These are phyloP conservation scores for Yponomeuta evonymella DNA, from an alignment of 2,888 invertebrate species.

Conservation along the genomic window DNA sequence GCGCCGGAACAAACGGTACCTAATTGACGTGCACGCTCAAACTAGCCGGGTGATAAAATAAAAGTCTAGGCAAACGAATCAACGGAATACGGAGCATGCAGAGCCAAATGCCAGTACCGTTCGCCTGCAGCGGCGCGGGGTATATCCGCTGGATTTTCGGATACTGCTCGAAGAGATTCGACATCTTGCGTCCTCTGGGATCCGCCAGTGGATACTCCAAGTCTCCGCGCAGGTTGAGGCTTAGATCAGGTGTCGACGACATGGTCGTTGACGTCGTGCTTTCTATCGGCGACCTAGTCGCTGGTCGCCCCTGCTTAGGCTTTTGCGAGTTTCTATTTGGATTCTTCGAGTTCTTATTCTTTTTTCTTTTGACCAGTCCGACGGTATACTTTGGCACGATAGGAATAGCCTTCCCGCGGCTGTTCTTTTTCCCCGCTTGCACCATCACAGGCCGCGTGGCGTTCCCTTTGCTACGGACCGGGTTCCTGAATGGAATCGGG, in stretches of 20 bases:
- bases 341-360: constrained; percentile 75
- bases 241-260: constrained; percentile 52
- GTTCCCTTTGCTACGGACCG: constrained; percentile 59
- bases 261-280: constrained; percentile 59
- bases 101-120: constrained; percentile 48
- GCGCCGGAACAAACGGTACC: constrained; percentile 46
- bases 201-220: constrained; percentile 59
- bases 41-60: constrained; percentile 45
- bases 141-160: constrained; percentile 86
- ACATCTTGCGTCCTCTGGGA: constrained; percentile 76
- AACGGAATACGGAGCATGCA: constrained; percentile 38
- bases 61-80: constrained; percentile 42
- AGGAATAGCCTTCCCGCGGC: constrained; percentile 53
- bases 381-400: constrained; percentile 64
- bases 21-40: constrained; percentile 55
- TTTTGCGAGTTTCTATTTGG: constrained; percentile 68
- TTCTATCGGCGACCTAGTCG: constrained; percentile 70
- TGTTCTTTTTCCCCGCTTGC: constrained; percentile 59
- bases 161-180: constrained; percentile 83
- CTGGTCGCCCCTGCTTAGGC: constrained; percentile 72
- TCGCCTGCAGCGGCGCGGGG: constrained; percentile 77
- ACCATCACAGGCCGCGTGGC: constrained; percentile 63
- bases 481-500: constrained; percentile 72
- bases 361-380: constrained; percentile 69
- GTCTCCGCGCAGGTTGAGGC: constrained; percentile 59